Conservation (phyloP, 2,888 invertebrate species). For the Zeuzera pyrina region DNA sequence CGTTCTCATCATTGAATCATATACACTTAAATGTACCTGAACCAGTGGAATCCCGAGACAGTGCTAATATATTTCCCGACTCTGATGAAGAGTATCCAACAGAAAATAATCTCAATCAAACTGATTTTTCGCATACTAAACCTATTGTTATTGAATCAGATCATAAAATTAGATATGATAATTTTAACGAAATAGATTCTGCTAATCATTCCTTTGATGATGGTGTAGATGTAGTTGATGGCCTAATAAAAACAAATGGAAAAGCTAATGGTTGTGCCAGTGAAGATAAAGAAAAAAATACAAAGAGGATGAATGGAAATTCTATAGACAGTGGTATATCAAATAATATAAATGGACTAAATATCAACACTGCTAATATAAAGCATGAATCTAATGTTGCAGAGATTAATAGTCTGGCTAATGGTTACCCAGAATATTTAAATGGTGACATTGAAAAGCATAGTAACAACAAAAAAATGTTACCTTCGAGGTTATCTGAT, state of each 20-base stretch:
- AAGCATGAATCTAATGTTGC: too few relatives aligned
- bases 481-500: conserved; percentile 49
- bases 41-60: conserved; percentile 50
- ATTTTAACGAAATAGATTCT: conserved; percentile 46
- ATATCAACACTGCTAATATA: conserved; percentile 10
- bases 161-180: conserved; percentile 38
- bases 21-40: conserved; percentile 57
- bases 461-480: conserved; percentile 21
- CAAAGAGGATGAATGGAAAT: conserved; percentile 50
- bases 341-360: conserved; percentile 40
- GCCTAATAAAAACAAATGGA: conserved; percentile 32
- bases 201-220: conserved; percentile 63
- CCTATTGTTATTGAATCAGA: conserved; percentile 63
- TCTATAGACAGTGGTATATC: conserved; percentile 64
- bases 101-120: conserved; percentile 60
- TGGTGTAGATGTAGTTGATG: conserved; percentile 55
- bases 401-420: conserved; percentile 23
- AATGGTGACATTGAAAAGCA: conserved; percentile 28
- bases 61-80: conserved; percentile 44
- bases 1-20: conserved; percentile 56
- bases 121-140: conserved; percentile 60
- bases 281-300: conserved; percentile 22
- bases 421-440: conserved; percentile 19
- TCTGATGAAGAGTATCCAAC: conserved; percentile 62
- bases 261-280: conserved; percentile 30